Conservation (phyloP, 2,797 vertebrate species). For the Falco biarmicus region DNA sequence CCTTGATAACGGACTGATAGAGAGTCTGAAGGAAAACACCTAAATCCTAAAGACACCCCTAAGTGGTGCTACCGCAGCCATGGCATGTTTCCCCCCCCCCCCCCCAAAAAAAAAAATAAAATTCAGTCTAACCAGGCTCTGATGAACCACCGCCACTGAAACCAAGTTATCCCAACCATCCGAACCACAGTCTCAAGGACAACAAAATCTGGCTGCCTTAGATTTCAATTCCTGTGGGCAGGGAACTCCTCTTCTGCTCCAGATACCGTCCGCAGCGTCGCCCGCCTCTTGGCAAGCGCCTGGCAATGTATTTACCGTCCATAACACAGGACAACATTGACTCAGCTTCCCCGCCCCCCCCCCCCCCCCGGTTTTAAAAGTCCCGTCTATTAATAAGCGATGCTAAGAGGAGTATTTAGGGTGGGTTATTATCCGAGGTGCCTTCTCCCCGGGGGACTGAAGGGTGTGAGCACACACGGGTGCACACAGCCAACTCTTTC, state of each 20-base stretch:
- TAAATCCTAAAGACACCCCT: neutral
- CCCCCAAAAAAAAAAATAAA: neutral
- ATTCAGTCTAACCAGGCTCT: too few relatives aligned
- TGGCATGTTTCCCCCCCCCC: too few relatives aligned
- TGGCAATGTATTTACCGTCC: accelerated
- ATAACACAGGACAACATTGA: accelerated
- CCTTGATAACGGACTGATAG: accelerated
- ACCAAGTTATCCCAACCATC: neutral
- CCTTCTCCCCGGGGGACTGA: neutral
- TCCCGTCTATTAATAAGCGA: neutral
- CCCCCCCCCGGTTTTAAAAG: neutral
- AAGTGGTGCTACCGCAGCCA: neutral
- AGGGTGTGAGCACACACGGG: neutral
- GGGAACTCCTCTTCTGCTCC: neutral
- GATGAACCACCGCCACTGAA: neutral
- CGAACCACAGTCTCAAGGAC: neutral
- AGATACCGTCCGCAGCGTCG: accelerated
- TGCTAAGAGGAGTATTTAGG: neutral
- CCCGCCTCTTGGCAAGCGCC: accelerated
- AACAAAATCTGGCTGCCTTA: neutral
- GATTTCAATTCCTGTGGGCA: neutral
- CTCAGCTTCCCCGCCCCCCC: neutral
- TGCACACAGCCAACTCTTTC: neutral
- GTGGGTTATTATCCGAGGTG: neutral
- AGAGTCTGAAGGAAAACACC: neutral